Evolutionary conservation across 1,140 invertebrate genomes (phyloP).

Genomic region (Linepithema humile): DNA sequence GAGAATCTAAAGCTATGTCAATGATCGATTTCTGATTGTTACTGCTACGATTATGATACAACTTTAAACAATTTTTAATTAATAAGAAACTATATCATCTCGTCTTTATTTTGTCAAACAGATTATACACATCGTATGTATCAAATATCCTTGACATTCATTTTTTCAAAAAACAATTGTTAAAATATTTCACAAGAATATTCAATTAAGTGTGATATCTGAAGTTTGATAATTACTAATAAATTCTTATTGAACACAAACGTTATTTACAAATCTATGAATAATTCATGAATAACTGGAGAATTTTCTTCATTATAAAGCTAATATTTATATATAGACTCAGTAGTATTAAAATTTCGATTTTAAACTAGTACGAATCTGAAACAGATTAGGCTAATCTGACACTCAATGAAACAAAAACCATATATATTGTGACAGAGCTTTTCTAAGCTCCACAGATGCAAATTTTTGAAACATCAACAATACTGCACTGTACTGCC

Average conservation of each 20-base stretch:
- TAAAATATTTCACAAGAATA: no score
- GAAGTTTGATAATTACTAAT: background rate
- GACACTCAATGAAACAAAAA: background rate
- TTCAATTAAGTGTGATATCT: no score
- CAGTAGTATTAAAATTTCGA: background rate
- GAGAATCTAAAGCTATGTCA: constrained; percentile 5
- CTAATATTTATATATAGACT: background rate
- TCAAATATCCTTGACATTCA: no score
- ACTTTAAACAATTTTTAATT: background rate
- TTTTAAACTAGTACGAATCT: background rate
- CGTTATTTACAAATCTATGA: background rate
- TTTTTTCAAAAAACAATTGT: no score
- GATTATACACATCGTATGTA: background rate
- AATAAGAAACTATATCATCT: background rate
- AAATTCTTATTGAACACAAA: background rate
- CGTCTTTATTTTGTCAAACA: background rate
- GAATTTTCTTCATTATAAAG: background rate
- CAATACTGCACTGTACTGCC: constrained; percentile 37
- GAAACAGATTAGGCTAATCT: background rate
- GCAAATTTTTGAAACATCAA: background rate
- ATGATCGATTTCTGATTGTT: background rate
- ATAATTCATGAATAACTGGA: constrained; percentile 10
- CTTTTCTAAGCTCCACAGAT: background rate
- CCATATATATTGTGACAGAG: background rate
- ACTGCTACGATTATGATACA: background rate